Base-by-base conservation (phyloP, 2,113 vertebrate genomes). In the Anoura caudifer region DNA sequence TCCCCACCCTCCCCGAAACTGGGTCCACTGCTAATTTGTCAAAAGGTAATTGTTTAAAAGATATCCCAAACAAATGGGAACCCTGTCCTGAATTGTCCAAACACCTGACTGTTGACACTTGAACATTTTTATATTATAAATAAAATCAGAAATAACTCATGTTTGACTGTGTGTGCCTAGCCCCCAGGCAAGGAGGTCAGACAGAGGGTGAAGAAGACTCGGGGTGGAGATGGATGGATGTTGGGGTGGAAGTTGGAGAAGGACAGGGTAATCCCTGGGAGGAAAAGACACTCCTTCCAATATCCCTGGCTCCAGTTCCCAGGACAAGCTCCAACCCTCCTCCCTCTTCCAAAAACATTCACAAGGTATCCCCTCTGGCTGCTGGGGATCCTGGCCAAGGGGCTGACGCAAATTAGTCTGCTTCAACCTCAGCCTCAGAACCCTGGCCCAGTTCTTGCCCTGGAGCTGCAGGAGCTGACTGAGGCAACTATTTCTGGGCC, bases 21-120 rank as follows among this genome's bases (percentile, higher is more conserved):
- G 99, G 99, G 98, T 99, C 99, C 99, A 99, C 98, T 98, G 99
- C 98, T 99, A 99, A 99, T 99, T 99, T 99, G 99, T 99, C 99
- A 99, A 99, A 99, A 98, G 97, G 99, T 98, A 98, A 99, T 99
- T 99, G 99, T 97, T 96, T 99, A 98, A 98, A 99, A 93, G 36
- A n/a, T 59, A 84, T 82, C 69, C 91, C 94, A 81, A 96, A 56
- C 95, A 93, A 92, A 94, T 87, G 97, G 79, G 94, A 97, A 96
- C 95, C 97, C 97, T 98, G 98, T 98, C 98, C 98, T 98, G 98
- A 98, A 98, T 98, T 99, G 98, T 99, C 98, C 97, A 93, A 98
- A 98, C 98, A 98, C 98, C 98, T 95, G 98, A 99, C 98, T 99
- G 98, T 99, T 98, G 98, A 99, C 98, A 99, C 98, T 99, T 99